These are phyloP conservation scores for Pristionchus mayeri DNA, from an alignment of 2,888 invertebrate species.

Conservation along the genomic window DNA sequence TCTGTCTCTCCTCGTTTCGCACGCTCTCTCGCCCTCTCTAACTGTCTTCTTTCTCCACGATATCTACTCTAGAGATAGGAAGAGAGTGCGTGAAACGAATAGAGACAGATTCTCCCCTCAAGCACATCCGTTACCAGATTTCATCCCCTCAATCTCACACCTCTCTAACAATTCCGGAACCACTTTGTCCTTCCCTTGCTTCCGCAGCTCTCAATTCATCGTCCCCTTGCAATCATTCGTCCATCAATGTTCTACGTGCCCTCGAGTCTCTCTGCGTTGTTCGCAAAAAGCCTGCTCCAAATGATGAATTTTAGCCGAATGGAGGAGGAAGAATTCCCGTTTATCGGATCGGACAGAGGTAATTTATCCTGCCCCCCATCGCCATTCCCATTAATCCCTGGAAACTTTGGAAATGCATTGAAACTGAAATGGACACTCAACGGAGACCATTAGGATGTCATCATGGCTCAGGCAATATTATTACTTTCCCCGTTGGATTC, in stretches of 20 bases:
- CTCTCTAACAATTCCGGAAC: constrained; percentile 9
- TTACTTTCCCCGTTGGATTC: neutral
- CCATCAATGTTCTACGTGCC: neutral
- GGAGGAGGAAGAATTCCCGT: neutral
- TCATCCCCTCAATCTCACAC: constrained; percentile 31
- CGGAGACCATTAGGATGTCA: no score
- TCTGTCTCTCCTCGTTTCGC: neutral
- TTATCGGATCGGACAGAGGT: neutral
- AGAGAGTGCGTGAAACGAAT: neutral
- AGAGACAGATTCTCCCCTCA: neutral
- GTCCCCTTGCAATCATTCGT: neutral
- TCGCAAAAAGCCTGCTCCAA: no score
- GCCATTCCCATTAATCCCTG: no score
- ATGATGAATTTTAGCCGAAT: neutral
- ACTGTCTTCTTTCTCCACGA: neutral
- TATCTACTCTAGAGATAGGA: neutral
- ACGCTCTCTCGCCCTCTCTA: neutral
- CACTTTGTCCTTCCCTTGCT: no score
- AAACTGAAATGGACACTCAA: no score
- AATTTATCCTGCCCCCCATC: neutral
- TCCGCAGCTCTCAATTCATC: no score
- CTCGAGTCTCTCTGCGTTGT: no score
- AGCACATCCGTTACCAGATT: constrained; percentile 23
- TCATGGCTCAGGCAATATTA: neutral
- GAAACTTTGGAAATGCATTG: no score